Percentiles rank a stretch among this genome's conserved stretches.
phyloP scores from a whole-genome alignment of 2,113 vertebrate genomes.

The Plestiodon gilberti region DNA sequence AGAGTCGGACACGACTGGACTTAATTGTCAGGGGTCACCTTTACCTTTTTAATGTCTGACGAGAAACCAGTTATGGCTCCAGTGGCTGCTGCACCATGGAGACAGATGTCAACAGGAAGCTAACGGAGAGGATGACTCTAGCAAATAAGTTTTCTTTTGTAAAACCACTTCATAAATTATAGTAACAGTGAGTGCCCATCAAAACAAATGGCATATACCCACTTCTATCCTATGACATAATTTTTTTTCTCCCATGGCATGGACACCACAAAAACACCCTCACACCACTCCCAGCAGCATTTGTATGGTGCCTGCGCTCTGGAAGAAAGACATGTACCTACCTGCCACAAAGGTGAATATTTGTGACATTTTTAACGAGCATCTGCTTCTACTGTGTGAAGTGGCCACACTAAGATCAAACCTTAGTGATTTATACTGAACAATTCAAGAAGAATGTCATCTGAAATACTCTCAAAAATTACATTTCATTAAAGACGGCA shows the following conservation, averaged over 20 bases:
- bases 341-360: background rate
- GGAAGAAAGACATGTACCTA: background rate
- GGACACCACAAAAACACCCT: background rate
- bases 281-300: background rate
- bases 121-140: background rate
- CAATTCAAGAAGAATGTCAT: background rate
- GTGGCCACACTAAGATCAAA: background rate
- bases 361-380: background rate
- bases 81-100: too few relatives aligned
- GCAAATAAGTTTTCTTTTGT: background rate
- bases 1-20: too few relatives aligned
- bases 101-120: too few relatives aligned
- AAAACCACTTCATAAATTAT: background rate
- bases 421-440: slow-evolving; percentile 23
- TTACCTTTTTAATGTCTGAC: too few relatives aligned
- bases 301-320: background rate
- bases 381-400: background rate
- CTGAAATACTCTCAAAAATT: slow-evolving; percentile 14
- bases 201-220: background rate
- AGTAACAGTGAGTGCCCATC: background rate
- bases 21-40: too few relatives aligned
- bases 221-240: background rate
- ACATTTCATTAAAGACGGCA: slow-evolving; percentile 14
- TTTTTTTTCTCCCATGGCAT: background rate
- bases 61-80: too few relatives aligned